These are phyloP conservation scores for Diplodus sargus DNA, from an alignment of 2,797 vertebrate genomes.

Conservation along the genomic window DNA sequence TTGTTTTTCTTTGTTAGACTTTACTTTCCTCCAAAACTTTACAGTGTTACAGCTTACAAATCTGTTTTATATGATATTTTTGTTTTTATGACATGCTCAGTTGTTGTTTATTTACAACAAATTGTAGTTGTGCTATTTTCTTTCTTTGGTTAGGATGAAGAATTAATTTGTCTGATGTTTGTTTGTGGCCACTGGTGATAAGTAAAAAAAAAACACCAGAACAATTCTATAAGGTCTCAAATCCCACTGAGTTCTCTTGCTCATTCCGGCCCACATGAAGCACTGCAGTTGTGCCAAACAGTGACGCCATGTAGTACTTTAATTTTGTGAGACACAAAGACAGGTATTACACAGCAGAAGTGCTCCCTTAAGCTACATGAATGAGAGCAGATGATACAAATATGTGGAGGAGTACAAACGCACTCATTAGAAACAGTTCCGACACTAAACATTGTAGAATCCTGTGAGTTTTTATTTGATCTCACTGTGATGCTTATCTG, in stretches of 20 bases:
- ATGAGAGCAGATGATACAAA: conserved; percentile 2
- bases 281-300: background rate
- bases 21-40: no score
- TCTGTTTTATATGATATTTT: no score
- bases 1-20: no score
- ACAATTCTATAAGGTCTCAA: background rate
- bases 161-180: background rate
- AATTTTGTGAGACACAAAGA: conserved; percentile 4
- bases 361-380: conserved; percentile 33
- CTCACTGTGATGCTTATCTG: conserved; percentile 17
- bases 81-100: no score
- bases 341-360: background rate
- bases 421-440: conserved; percentile 22
- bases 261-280: background rate
- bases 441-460: conserved; percentile 22
- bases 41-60: no score
- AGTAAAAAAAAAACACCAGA: background rate
- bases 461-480: conserved; percentile 31
- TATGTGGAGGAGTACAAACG: background rate
- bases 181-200: background rate
- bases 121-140: background rate
- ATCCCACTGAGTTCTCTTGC: background rate
- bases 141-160: no score
- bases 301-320: background rate
- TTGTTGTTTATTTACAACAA: background rate